Conservation (phyloP, 2,797 vertebrate species). For the Brachymystax lenok region DNA sequence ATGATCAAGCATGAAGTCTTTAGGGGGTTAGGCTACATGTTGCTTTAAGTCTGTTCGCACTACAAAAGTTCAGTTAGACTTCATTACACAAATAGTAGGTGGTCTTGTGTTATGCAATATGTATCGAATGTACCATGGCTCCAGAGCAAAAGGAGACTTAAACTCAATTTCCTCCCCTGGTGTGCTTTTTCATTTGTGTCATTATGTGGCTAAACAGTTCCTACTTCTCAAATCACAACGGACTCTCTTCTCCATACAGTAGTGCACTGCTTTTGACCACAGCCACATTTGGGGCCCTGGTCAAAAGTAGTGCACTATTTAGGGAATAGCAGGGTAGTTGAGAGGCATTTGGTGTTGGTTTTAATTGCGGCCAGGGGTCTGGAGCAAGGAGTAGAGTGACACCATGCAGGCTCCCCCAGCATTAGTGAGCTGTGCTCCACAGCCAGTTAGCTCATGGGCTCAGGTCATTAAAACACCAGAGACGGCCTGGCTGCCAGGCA, state of each 20-base stretch:
- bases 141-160: conserved; percentile 12
- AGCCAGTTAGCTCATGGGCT: conserved; percentile 41
- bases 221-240: background rate
- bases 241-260: background rate
- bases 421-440: conserved; percentile 22
- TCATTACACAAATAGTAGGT: conserved; percentile 29
- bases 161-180: conserved; percentile 17
- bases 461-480: conserved; percentile 37
- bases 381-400: background rate
- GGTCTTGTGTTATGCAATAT: conserved; percentile 35
- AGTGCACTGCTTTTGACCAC: background rate
- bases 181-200: conserved; percentile 19
- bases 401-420: conserved; percentile 10
- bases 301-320: background rate
- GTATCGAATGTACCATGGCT: conserved; percentile 33
- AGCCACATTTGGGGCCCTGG: background rate
- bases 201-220: conserved; percentile 20
- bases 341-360: background rate
- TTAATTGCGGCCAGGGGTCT: background rate
- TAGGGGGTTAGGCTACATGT: conserved; percentile 2
- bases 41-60: conserved; percentile 18
- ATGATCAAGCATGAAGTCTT: background rate
- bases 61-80: conserved; percentile 17
- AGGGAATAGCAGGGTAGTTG: background rate
- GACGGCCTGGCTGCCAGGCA: conserved; percentile 12